phyloP scores from a whole-genome alignment of 2,113 vertebrate species.

The Pelodiscus sinensis region DNA sequence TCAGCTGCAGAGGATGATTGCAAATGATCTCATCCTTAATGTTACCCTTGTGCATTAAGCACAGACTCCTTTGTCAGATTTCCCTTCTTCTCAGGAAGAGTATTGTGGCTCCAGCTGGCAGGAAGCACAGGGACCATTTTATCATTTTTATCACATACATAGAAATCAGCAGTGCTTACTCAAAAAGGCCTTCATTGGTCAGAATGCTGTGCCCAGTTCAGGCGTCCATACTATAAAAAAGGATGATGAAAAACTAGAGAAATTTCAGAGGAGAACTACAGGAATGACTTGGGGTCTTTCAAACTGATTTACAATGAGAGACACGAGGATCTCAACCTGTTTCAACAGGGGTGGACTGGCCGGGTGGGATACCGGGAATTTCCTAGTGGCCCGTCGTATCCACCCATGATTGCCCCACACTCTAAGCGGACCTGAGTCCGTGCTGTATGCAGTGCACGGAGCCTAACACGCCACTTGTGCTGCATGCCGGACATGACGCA shows the following conservation, averaged over 20 bases:
- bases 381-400: too few relatives aligned
- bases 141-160: not conserved
- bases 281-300: not conserved
- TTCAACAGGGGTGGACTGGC: not conserved
- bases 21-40: not conserved
- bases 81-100: conserved; percentile 4
- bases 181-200: not conserved
- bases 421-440: too few relatives aligned
- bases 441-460: too few relatives aligned
- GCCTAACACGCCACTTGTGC: too few relatives aligned
- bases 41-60: not conserved
- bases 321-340: accelerated
- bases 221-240: not conserved
- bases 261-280: not conserved
- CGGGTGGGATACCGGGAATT: too few relatives aligned
- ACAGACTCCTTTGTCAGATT: not conserved
- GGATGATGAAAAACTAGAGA: not conserved
- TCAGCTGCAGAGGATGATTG: not conserved
- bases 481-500: too few relatives aligned
- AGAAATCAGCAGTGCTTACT: accelerated
- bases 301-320: not conserved
- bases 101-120: conserved; percentile 68
- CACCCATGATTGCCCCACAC: too few relatives aligned
- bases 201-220: not conserved
- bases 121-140: conserved; percentile 3